Evolutionary conservation across 2,113 vertebrate species (phyloP).

Genomic region (Megalops atlanticus): DNA sequence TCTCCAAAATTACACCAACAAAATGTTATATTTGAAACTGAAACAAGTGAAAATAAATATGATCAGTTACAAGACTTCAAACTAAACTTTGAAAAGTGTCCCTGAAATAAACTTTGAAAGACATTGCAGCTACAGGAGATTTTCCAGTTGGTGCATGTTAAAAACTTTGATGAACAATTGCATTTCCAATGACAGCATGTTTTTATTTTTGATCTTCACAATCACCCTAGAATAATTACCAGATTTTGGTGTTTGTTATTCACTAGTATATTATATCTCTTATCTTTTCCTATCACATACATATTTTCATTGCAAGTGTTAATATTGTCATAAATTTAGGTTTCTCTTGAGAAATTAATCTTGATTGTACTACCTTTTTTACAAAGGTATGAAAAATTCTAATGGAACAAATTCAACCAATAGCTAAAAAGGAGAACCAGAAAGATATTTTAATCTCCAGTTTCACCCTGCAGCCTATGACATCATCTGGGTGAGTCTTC

Average conservation of each 20-base stretch:
- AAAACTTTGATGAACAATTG: not conserved
- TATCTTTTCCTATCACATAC: no score
- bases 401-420: no score
- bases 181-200: not conserved
- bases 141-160: not conserved
- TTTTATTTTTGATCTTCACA: not conserved
- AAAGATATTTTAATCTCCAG: constrained; percentile 10
- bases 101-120: no score
- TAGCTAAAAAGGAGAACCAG: not conserved
- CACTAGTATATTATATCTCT: no score
- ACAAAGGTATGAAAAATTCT: no score
- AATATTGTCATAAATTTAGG: no score
- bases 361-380: no score
- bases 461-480: constrained; percentile 30
- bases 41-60: not conserved
- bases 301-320: no score
- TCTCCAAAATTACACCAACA: not conserved
- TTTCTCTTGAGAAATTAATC: no score
- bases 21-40: not conserved
- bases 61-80: no score
- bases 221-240: not conserved
- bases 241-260: not conserved
- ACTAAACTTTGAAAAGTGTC: no score
- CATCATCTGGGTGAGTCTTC: constrained; percentile 38
- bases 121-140: no score